Conservation (phyloP, 2,113 vertebrate species). For the Cheilinus undulatus region DNA sequence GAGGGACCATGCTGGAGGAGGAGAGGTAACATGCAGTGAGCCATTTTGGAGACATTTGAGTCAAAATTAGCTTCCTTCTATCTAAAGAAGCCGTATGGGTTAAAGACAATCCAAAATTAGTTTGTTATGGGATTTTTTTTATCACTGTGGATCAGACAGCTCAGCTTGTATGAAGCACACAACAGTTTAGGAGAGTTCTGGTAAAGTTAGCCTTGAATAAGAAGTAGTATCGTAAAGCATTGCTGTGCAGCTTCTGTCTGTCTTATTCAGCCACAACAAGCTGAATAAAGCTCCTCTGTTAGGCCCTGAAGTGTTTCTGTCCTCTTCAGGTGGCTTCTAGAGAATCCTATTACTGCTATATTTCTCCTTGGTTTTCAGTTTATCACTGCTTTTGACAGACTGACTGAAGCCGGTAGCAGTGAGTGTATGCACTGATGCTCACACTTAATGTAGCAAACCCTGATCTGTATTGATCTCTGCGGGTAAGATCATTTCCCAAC, state of each 20-base stretch:
- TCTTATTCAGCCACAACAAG: background rate
- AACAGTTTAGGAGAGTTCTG: too few species aligned
- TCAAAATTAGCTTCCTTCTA: too few species aligned
- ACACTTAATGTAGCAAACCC: slow-evolving; percentile 1
- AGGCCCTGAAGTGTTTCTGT: background rate
- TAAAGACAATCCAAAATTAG: too few species aligned
- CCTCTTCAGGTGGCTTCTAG: background rate
- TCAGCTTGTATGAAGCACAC: too few species aligned
- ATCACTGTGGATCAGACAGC: too few species aligned
- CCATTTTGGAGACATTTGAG: background rate
- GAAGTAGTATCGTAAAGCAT: too few species aligned
- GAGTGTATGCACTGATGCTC: background rate
- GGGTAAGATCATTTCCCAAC: background rate
- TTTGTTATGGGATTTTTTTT: too few species aligned
- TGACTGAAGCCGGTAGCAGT: background rate
- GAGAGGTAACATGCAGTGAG: slow-evolving; percentile 84
- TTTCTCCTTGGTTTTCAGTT: background rate
- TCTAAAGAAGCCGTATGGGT: too few species aligned
- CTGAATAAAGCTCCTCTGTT: background rate
- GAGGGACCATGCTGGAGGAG: slow-evolving; percentile 95
- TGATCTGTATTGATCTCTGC: background rate
- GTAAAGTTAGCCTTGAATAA: too few species aligned
- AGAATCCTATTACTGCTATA: background rate
- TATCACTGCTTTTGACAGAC: background rate
- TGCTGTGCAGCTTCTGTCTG: too few species aligned